Conservation (phyloP, 1,140 invertebrate genomes). For the Atta cephalotes region DNA sequence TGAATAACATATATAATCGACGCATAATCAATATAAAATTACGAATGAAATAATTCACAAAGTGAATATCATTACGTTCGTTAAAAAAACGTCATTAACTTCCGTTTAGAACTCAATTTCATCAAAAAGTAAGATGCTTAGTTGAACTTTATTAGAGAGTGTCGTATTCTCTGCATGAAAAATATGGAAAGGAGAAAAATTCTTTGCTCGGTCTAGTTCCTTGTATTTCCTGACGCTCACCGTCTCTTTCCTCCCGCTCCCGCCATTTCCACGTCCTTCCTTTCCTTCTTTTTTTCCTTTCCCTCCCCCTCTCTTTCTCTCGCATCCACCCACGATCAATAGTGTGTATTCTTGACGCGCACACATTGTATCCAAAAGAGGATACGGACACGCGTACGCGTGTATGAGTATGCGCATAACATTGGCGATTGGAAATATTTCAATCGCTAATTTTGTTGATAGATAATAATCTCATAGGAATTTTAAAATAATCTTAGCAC, state of each 20-base stretch:
- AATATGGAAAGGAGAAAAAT: slow-evolving; percentile 67
- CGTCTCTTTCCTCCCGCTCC: slow-evolving; percentile 42
- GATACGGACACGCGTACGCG: slow-evolving; percentile 41
- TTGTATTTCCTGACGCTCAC: slow-evolving; percentile 73
- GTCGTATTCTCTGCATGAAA: slow-evolving; percentile 57
- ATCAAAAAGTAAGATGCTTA: slow-evolving; percentile 6
- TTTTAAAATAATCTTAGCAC: slow-evolving; percentile 17
- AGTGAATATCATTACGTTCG: neutral
- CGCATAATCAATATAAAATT: neutral
- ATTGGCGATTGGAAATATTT: slow-evolving; percentile 5
- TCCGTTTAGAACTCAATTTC: slow-evolving; percentile 1
- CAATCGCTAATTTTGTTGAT: neutral
- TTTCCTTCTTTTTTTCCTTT: slow-evolving; percentile 71
- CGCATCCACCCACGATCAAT: slow-evolving; percentile 82
- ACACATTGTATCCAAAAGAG: slow-evolving; percentile 79
- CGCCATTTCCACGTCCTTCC: slow-evolving; percentile 54
- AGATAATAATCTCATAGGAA: neutral
- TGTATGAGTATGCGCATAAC: neutral
- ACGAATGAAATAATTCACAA: neutral
- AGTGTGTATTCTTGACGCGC: slow-evolving; percentile 82
- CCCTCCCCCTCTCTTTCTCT: slow-evolving; percentile 74
- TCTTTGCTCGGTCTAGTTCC: slow-evolving; percentile 70
- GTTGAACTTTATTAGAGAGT: slow-evolving; percentile 17
- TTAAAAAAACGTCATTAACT: slow-evolving; percentile 9
- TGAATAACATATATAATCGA: neutral